Conservation (phyloP, 2,797 vertebrate species). For the Acestrorhynchus altus region DNA sequence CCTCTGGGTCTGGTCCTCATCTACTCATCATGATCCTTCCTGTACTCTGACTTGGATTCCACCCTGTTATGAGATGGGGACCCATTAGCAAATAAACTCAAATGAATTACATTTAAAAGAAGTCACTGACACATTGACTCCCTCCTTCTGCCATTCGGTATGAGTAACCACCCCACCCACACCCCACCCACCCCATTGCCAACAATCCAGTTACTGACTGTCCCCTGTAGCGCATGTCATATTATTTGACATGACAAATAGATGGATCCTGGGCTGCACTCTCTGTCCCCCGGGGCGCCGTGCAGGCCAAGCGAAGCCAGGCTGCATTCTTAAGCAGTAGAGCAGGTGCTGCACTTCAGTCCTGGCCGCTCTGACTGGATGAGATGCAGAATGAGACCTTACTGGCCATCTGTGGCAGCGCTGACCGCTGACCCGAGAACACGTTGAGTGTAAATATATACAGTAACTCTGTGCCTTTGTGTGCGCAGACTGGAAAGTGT, state of each 20-base stretch:
- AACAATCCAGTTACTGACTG: slow-evolving; percentile 71
- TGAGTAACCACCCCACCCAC: slow-evolving; percentile 54
- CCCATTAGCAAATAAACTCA: slow-evolving; percentile 49
- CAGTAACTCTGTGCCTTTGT: slow-evolving; percentile 15
- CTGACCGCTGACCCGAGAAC: slow-evolving; percentile 42
- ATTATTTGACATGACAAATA: slow-evolving; percentile 76
- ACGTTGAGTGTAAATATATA: slow-evolving; percentile 49
- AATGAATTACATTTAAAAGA: slow-evolving; percentile 63
- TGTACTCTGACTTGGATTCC: not conserved
- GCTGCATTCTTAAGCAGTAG: slow-evolving; percentile 29
- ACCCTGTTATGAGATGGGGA: slow-evolving; percentile 2
- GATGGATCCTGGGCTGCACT: slow-evolving; percentile 53
- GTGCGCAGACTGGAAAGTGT: slow-evolving; percentile 5
- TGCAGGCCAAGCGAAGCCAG: slow-evolving; percentile 15
- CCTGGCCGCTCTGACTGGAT: slow-evolving; percentile 46
- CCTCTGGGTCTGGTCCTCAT: too few relatives aligned
- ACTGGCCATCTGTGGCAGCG: slow-evolving; percentile 52
- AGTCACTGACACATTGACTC: slow-evolving; percentile 54
- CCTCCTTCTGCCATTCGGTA: not conserved
- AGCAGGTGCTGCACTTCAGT: slow-evolving; percentile 51
- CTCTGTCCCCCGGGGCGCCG: slow-evolving; percentile 4
- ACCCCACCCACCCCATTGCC: slow-evolving; percentile 56
- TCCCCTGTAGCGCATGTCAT: slow-evolving; percentile 67
- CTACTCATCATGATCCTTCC: not conserved
- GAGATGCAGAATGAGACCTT: slow-evolving; percentile 42